Percentiles rank a stretch among this genome's conserved stretches.
These are phyloP conservation scores for Cuculus canorus DNA, from an alignment of 2,797 vertebrate species.

Conservation along the genomic window DNA sequence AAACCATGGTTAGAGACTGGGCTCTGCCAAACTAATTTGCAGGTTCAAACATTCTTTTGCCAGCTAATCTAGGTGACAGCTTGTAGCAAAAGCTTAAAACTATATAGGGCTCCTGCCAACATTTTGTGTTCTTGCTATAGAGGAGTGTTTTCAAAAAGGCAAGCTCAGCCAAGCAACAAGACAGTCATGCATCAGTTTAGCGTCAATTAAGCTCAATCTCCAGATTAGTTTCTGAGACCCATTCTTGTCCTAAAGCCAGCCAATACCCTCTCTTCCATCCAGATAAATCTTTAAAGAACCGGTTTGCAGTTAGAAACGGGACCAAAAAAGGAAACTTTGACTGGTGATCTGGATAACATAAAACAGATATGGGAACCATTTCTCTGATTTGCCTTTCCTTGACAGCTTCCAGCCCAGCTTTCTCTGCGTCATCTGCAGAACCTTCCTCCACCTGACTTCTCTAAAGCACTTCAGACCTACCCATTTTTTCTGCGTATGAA, in stretches of 20 bases:
- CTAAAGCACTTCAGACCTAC: neutral
- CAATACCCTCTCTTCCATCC: neutral
- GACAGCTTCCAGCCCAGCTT: neutral
- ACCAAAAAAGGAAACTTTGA: fast-evolving
- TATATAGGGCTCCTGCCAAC: neutral
- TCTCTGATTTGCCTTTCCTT: neutral
- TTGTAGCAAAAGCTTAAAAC: conserved; percentile 36
- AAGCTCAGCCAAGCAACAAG: neutral
- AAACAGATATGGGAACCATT: neutral
- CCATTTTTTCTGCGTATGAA: neutral
- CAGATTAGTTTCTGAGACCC: neutral
- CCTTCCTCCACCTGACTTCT: neutral
- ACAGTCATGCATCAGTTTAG: neutral
- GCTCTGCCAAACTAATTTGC: conserved; percentile 6
- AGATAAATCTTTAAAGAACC: neutral
- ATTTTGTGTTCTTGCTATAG: neutral
- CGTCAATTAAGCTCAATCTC: neutral
- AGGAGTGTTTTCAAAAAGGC: neutral
- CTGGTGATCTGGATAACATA: neutral
- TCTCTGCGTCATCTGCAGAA: neutral
- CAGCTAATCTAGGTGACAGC: conserved; percentile 38
- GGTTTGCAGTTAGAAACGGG: neutral
- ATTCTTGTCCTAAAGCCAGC: neutral
- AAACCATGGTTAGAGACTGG: neutral
- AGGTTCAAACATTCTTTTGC: conserved; percentile 16